Percentiles rank a stretch among this genome's conserved stretches.
phyloP scores from a whole-genome alignment of 2,797 vertebrate species.

The Pristis pectinata region DNA sequence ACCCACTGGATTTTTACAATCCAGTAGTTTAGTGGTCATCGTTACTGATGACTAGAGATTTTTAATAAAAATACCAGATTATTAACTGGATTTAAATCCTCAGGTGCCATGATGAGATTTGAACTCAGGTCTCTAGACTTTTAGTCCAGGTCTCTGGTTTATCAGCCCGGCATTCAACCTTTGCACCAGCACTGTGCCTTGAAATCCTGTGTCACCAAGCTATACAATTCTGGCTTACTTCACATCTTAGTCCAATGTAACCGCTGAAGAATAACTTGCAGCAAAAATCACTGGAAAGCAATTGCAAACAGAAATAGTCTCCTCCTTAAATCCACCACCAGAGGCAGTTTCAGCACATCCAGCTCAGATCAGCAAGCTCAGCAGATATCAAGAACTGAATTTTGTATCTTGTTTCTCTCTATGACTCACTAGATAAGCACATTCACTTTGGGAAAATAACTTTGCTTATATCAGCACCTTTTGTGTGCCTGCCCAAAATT shows the following conservation, averaged over 20 bases:
- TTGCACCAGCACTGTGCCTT: not conserved
- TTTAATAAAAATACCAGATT: too few relatives aligned
- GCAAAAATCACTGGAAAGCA: not conserved
- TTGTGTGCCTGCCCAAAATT: not conserved
- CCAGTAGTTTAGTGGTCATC: too few relatives aligned
- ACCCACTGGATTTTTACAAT: too few relatives aligned
- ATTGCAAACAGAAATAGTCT: not conserved
- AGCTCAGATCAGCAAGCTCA: not conserved
- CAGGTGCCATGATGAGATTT: too few relatives aligned
- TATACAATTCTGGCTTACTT: not conserved
- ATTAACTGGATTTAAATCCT: too few relatives aligned
- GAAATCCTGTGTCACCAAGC: not conserved
- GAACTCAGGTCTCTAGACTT: too few relatives aligned
- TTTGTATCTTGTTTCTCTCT: not conserved
- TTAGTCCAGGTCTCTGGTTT: too few relatives aligned
- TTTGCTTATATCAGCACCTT: not conserved
- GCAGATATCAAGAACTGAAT: conserved; percentile 7
- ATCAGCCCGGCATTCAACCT: not conserved
- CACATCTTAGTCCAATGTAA: not conserved
- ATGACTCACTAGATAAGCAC: not conserved
- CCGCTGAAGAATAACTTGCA: not conserved
- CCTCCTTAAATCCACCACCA: not conserved
- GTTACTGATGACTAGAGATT: too few relatives aligned
- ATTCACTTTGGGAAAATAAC: not conserved
- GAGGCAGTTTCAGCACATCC: not conserved